Base-by-base conservation (phyloP, 2,888 invertebrate species). In the Cephus sareptanus region DNA sequence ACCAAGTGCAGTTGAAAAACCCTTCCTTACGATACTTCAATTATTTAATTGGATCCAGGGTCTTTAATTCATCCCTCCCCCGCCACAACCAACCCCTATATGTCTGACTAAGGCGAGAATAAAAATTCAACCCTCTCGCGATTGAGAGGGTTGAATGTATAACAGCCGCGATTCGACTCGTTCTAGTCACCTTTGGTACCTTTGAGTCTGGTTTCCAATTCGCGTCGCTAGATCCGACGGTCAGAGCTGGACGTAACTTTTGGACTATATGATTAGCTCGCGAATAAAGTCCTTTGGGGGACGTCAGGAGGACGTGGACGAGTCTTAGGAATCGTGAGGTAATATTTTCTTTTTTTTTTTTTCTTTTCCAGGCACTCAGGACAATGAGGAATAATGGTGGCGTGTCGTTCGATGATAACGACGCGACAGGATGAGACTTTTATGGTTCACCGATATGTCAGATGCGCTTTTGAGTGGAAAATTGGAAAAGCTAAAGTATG, bases 401-500 rank as follows among this genome's bases (percentile, higher is more conserved):
- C 23, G 15, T 40, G 23, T 6, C 40, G 40, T 9, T 56, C 40
- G 40, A 23, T 23, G 40, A 56, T 56, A 56, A 6, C 40, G 23
- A 15, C 6, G 30, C 71, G 13, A 23, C 11, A n/a, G 71, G 23
- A 30, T 30, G 71, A 23, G 30, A 11, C 71, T 23, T 79, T 76
- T 73, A 34, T 37, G 73, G 69, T 34, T 71, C 30, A 34, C 13
- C 30, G 30, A 30, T 30, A 71, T n/a, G 71, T 30, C 30, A 15
- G 30, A 56, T 77, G 79, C 75, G 77, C 79, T 74, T 83, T 79
- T 79, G 78, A 79, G 79, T 78, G 83, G 80, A 83, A 85, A 71
- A 85, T 84, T 85, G 84, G 83, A 84, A 85, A 85, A 79, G 79
- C 75, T 80, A 81, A 77, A 77, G 83, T 82, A 81, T 81, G 83